A percentile compares a stretch with the other conserved stretches of the same genome.
phyloP scores from a whole-genome alignment of 2,888 invertebrate species.

The Aplocera efformata region DNA sequence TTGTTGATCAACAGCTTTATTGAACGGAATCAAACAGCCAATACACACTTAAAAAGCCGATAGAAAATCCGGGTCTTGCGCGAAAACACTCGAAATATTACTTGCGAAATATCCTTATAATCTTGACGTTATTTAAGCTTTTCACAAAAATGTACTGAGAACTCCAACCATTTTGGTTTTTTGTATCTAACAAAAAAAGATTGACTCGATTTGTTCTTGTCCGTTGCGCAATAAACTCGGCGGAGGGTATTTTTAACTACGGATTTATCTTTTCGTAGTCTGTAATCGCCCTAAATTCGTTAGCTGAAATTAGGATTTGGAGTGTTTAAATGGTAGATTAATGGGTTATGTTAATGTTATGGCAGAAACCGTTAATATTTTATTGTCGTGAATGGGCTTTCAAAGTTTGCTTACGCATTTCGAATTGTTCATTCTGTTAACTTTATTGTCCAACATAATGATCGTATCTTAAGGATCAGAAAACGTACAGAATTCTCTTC shows the following conservation, averaged over 20 bases:
- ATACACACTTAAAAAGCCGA: conserved; percentile 31
- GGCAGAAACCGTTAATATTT: conserved; percentile 31
- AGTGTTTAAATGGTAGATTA: conserved; percentile 50
- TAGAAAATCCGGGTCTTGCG: conserved; percentile 52
- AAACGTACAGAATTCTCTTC: no score
- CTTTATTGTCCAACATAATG: background rate
- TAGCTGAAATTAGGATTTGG: conserved; percentile 52
- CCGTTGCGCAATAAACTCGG: conserved; percentile 72
- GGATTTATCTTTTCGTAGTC: conserved; percentile 66
- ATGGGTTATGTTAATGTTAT: conserved; percentile 46
- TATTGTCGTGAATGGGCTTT: conserved; percentile 28
- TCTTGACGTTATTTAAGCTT: conserved; percentile 57
- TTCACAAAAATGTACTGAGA: conserved; percentile 71
- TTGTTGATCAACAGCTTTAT: conserved; percentile 46
- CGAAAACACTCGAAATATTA: conserved; percentile 73
- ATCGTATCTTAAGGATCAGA: background rate
- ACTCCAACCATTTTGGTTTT: conserved; percentile 66
- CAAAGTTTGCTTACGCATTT: conserved; percentile 26
- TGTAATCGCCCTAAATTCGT: conserved; percentile 64
- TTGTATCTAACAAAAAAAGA: conserved; percentile 72
- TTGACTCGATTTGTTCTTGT: conserved; percentile 79
- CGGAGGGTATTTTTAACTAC: conserved; percentile 69
- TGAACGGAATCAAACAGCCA: conserved; percentile 23
- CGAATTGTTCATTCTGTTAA: conserved; percentile 8
- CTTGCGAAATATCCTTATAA: conserved; percentile 57